Evolutionary conservation across 2,113 vertebrate genomes (phyloP).

Genomic region (Chaetodon auriga): DNA sequence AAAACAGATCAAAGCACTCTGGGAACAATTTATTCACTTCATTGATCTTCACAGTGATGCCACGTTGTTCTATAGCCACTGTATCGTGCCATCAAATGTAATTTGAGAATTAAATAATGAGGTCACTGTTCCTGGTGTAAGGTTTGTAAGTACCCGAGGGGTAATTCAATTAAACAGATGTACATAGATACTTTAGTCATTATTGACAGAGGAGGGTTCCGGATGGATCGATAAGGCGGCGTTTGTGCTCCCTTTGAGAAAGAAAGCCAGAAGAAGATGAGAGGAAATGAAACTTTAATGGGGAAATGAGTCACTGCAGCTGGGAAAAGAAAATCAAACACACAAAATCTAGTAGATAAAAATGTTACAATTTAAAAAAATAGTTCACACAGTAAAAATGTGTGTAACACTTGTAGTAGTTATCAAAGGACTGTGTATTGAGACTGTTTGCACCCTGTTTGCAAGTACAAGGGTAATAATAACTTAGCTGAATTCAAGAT

Average conservation of each 20-base stretch:
- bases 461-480: background rate
- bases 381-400: background rate
- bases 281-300: slow-evolving; percentile 36
- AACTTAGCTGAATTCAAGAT: background rate
- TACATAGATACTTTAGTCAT: background rate
- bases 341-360: background rate
- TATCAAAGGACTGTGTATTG: background rate
- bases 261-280: background rate
- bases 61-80: background rate
- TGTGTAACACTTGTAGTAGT: background rate
- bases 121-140: background rate
- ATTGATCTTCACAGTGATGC: slow-evolving; percentile 14
- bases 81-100: background rate
- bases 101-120: slow-evolving; percentile 7
- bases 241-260: background rate
- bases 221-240: slow-evolving; percentile 27
- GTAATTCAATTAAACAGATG: background rate
- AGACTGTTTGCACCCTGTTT: background rate
- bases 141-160: background rate
- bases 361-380: slow-evolving; percentile 1
- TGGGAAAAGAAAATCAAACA: background rate
- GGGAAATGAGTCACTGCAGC: slow-evolving; percentile 13
- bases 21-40: slow-evolving; percentile 12
- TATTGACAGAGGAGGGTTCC: slow-evolving; percentile 20
- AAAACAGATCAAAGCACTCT: background rate